Percentiles rank a stretch among this genome's conserved stretches.
Evolutionary conservation across 1,140 invertebrate species (phyloP).

Genomic region (Heterodera carotae): DNA sequence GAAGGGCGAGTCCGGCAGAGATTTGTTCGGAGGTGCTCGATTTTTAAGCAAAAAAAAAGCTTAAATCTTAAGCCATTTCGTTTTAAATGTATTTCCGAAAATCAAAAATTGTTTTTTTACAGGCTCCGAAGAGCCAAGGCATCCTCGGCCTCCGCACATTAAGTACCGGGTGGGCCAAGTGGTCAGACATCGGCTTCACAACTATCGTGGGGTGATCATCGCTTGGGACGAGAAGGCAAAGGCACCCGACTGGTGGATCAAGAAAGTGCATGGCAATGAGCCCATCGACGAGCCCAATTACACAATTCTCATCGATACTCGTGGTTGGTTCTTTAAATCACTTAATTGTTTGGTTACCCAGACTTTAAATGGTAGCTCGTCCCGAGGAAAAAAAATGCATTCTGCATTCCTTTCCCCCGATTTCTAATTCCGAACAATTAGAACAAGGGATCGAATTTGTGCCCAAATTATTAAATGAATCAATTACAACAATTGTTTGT

Average conservation of each 20-base stretch:
- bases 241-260: constrained; percentile 64
- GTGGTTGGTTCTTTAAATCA: no score
- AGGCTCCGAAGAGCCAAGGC: constrained; percentile 39
- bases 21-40: constrained; percentile 34
- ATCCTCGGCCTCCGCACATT: constrained; percentile 65
- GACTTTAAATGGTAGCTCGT: no score
- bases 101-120: not conserved
- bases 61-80: not conserved
- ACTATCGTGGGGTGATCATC: constrained; percentile 70
- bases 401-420: no score
- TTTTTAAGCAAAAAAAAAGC: not conserved
- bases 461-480: no score
- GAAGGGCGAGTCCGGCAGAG: constrained; percentile 6
- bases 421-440: no score
- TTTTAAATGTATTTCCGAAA: constrained; percentile 8
- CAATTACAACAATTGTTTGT: not conserved
- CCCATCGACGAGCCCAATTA: constrained; percentile 67
- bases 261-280: constrained; percentile 59
- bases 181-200: constrained; percentile 68
- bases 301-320: constrained; percentile 67
- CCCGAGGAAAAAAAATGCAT: no score
- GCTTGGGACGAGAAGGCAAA: constrained; percentile 69
- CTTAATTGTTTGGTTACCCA: no score
- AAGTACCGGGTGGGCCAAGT: constrained; percentile 70
- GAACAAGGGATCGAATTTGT: not conserved